Percentiles rank a stretch among this genome's conserved stretches.
Conservation (phyloP, 2,113 vertebrate species). For the Nyctereutes procyonoides region DNA sequence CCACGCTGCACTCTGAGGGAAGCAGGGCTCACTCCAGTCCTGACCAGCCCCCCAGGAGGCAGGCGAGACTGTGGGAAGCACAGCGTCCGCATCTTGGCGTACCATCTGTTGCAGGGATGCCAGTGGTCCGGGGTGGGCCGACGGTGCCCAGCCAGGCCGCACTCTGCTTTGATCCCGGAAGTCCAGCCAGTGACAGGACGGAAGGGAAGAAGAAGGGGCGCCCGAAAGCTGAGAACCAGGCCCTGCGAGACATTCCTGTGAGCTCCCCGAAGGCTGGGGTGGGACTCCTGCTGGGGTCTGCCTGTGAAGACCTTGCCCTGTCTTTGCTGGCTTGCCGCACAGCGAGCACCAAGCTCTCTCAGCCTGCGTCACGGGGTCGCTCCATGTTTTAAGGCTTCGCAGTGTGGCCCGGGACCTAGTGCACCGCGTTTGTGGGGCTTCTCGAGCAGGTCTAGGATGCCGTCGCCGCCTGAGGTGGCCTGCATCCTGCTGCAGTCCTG, state of each 20-base stretch:
- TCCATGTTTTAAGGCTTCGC: accelerated
- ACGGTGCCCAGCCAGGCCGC: slow-evolving; percentile 66
- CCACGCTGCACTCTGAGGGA: accelerated
- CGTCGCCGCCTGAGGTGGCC: accelerated
- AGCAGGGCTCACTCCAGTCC: not conserved
- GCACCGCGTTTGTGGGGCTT: not conserved
- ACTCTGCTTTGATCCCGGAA: slow-evolving; percentile 86
- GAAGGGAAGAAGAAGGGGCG: slow-evolving; percentile 96
- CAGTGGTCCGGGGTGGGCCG: slow-evolving; percentile 68
- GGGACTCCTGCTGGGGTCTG: not conserved
- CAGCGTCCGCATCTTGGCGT: not conserved
- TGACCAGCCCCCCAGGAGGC: not conserved
- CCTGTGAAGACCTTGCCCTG: not conserved
- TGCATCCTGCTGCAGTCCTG: not conserved
- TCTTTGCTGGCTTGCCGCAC: not conserved
- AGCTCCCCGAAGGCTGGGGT: slow-evolving; percentile 78
- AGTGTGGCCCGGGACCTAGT: not conserved
- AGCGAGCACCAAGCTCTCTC: not conserved
- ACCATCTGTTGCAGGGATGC: slow-evolving; percentile 58
- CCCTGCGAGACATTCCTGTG: slow-evolving; percentile 96
- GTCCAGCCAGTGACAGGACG: slow-evolving; percentile 89
- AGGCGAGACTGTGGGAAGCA: not conserved
- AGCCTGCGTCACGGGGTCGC: accelerated
- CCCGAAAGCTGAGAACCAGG: slow-evolving; percentile 93
- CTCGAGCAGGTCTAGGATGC: not conserved